phyloP scores from a whole-genome alignment of 2,797 vertebrate genomes.

The Urocyon cinereoargenteus region DNA sequence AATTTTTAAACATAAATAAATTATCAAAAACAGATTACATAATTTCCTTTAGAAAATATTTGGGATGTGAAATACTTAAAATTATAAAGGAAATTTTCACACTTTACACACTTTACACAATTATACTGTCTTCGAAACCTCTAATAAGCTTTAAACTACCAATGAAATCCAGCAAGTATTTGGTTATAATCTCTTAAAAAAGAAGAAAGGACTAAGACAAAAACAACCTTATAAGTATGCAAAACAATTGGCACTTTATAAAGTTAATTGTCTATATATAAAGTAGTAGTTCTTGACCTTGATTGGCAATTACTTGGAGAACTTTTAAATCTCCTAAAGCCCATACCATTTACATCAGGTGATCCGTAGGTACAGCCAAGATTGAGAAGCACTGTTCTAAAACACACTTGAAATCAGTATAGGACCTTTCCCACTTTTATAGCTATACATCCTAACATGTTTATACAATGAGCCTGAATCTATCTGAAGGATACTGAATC shows the following conservation, averaged over 20 bases:
- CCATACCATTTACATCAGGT: background rate
- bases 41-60: conserved; percentile 35
- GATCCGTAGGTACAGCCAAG: background rate
- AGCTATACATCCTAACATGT: background rate
- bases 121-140: background rate
- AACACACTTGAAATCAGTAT: background rate
- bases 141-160: background rate
- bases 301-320: background rate
- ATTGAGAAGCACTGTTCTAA: background rate
- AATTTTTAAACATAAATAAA: background rate
- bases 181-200: background rate
- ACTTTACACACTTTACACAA: background rate
- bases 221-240: background rate
- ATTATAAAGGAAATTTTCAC: background rate
- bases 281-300: background rate
- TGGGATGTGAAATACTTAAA: background rate
- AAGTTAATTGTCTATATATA: background rate
- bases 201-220: background rate
- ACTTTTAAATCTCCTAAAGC: background rate
- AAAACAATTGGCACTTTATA: background rate
- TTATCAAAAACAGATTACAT: background rate
- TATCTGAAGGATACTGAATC: background rate
- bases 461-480: background rate
- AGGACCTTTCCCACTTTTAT: background rate
- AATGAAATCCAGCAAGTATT: conserved; percentile 49